Conservation (phyloP, 2,888 invertebrate species). For the Trypoxylon attenuatum region DNA sequence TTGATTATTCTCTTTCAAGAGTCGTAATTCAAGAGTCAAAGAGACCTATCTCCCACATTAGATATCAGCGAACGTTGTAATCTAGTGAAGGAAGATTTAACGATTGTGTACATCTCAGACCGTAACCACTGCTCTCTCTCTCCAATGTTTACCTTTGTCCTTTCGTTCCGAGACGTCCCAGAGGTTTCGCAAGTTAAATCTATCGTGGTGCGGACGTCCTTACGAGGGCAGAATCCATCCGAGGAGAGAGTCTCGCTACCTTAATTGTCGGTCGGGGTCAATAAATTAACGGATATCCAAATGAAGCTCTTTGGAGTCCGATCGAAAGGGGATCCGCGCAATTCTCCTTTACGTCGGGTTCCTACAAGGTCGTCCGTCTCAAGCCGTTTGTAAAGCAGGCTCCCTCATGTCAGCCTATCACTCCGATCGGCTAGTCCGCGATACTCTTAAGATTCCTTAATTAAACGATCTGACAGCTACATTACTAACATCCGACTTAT, state of each 20-base stretch:
- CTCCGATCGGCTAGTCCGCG: constrained; percentile 42
- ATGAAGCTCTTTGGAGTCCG: background rate
- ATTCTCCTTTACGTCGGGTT: constrained; percentile 15
- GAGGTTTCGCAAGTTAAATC: no score
- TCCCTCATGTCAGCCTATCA: constrained; percentile 45
- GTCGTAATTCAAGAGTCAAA: no score
- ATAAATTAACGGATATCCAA: constrained; percentile 17
- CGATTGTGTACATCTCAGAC: no score
- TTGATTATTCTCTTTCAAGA: no score
- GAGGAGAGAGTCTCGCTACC: background rate
- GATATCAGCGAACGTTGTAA: no score
- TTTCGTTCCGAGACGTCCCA: no score
- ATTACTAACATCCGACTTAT: constrained; percentile 63
- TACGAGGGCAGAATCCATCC: background rate
- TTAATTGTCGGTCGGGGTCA: constrained; percentile 15
- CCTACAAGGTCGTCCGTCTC: constrained; percentile 7
- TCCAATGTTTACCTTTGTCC: no score
- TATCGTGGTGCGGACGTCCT: no score
- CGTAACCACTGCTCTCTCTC: no score
- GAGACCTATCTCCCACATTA: no score
- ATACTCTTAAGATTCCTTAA: constrained; percentile 67
- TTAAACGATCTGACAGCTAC: constrained; percentile 71
- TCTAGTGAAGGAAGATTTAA: no score
- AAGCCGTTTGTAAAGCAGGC: constrained; percentile 7
- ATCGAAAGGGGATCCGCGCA: constrained; percentile 18